Evolutionary conservation across 2,888 invertebrate genomes (phyloP).

Genomic region (Anodontia alba): DNA sequence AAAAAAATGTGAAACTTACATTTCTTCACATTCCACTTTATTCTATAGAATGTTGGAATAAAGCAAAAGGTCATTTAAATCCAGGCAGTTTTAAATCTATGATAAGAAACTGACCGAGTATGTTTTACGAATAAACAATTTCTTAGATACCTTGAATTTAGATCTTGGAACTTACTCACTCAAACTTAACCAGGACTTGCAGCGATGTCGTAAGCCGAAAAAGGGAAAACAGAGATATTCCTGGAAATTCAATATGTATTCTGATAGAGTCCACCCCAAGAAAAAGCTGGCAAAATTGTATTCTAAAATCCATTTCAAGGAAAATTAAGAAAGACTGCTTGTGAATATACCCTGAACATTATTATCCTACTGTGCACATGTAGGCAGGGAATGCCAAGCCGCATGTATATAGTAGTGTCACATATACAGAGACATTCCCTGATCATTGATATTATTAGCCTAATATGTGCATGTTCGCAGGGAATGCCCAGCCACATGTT

Average conservation of each 20-base stretch:
- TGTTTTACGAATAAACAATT: neutral
- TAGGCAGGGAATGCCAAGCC: no score
- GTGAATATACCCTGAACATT: no score
- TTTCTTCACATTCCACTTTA: constrained; percentile 12
- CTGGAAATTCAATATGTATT: neutral
- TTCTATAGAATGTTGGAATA: constrained; percentile 19
- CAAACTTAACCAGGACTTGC: constrained; percentile 10
- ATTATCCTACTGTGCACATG: no score
- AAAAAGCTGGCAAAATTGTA: neutral
- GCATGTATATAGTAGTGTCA: no score
- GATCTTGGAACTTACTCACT: neutral
- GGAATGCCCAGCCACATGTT: no score
- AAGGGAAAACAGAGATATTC: constrained; percentile 11
- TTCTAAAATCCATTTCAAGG: neutral
- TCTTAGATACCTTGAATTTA: neutral
- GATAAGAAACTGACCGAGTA: neutral
- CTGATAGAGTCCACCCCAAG: constrained; percentile 17
- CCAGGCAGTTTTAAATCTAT: neutral
- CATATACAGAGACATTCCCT: no score
- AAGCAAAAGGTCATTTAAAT: constrained; percentile 11
- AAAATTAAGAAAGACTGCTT: neutral
- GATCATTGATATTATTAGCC: no score
- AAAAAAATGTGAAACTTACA: constrained; percentile 2
- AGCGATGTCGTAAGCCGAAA: constrained; percentile 1
- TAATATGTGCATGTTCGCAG: no score